Conservation (phyloP, 2,113 vertebrate genomes). For the Ciconia stormi region DNA sequence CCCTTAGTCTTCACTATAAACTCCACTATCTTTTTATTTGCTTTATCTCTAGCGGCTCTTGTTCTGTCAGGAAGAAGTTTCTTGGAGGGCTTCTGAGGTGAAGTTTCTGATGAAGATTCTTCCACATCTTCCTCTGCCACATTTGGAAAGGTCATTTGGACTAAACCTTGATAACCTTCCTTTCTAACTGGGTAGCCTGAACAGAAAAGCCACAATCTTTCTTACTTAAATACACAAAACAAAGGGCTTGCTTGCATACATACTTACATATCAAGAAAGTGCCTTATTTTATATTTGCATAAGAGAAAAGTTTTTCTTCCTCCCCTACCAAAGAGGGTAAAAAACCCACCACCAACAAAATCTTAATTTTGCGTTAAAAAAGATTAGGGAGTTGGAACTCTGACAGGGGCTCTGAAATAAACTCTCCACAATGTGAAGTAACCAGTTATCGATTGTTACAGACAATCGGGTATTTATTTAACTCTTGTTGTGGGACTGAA, state of each 20-base stretch:
- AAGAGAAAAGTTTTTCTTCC: not conserved
- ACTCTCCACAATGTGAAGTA: accelerated
- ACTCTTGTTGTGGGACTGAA: not conserved
- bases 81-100: constrained; percentile 56
- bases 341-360: not conserved
- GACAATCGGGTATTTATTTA: not conserved
- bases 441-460: not conserved
- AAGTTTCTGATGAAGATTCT: not conserved
- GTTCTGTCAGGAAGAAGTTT: constrained; percentile 90
- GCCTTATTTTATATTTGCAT: too few species aligned
- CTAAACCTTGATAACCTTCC: constrained; percentile 53
- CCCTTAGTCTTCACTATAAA: constrained; percentile 86
- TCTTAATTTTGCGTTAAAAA: not conserved
- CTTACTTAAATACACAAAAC: accelerated
- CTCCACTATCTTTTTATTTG: constrained; percentile 87
- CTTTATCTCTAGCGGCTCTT: constrained; percentile 85
- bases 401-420: not conserved
- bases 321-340: not conserved
- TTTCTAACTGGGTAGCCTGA: constrained; percentile 88
- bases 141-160: constrained; percentile 72
- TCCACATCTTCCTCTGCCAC: not conserved
- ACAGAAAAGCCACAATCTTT: not conserved
- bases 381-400: not conserved
- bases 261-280: too few species aligned
- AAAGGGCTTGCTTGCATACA: accelerated